These are phyloP conservation scores for Penaeus monodon DNA, from an alignment of 2,888 invertebrate genomes.

Conservation along the genomic window DNA sequence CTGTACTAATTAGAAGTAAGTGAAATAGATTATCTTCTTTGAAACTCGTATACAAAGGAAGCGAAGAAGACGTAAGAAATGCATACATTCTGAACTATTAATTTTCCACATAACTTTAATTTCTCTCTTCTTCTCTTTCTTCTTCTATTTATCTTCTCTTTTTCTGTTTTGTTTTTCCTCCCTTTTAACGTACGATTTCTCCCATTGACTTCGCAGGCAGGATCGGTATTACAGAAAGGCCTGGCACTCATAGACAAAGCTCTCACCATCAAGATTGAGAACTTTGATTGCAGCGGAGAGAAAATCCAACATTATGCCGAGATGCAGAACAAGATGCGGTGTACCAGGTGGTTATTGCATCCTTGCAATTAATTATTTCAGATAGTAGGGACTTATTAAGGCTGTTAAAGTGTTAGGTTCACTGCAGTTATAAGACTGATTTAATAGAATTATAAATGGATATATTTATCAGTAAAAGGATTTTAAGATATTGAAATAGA, in stretches of 20 bases:
- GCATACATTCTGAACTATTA: too few relatives aligned
- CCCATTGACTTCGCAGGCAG: constrained; percentile 39
- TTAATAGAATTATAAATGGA: background rate
- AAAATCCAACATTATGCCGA: constrained; percentile 48
- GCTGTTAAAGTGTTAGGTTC: background rate
- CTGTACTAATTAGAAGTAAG: too few relatives aligned
- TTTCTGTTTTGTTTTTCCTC: background rate
- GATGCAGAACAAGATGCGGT: constrained; percentile 62
- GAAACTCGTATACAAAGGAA: too few relatives aligned
- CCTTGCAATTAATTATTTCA: background rate
- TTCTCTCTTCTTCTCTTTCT: too few relatives aligned
- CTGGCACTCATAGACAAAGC: constrained; percentile 61
- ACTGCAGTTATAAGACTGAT: background rate
- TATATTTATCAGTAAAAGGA: background rate
- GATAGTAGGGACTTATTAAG: background rate
- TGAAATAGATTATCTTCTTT: too few relatives aligned
- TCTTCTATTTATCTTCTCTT: too few relatives aligned
- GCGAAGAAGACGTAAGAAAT: too few relatives aligned
- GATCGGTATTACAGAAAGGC: constrained; percentile 52
- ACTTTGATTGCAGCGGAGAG: constrained; percentile 56
- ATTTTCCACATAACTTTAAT: too few relatives aligned
- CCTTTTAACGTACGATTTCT: background rate
- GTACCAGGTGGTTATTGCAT: constrained; percentile 51
- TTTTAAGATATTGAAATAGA: background rate
- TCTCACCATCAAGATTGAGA: constrained; percentile 44